These are phyloP conservation scores for Lordiphosa fenestrarum DNA, from an alignment of 2,888 invertebrate species.

Conservation along the genomic window DNA sequence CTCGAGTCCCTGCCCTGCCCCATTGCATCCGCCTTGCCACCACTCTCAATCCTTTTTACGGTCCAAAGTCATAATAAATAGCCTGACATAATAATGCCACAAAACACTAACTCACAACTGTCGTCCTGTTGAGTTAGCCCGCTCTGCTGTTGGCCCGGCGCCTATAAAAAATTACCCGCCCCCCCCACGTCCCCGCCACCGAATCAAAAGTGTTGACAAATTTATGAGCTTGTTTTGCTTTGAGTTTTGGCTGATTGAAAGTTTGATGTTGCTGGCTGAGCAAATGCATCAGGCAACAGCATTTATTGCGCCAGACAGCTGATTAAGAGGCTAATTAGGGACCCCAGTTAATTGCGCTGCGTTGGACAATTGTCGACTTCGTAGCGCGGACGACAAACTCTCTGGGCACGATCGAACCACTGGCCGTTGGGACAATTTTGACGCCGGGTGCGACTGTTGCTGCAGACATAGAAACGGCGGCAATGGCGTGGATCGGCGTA, in stretches of 20 bases:
- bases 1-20: too few relatives aligned
- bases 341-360: slow-evolving; percentile 31
- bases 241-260: slow-evolving; percentile 59
- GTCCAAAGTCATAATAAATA: slow-evolving; percentile 42
- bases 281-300: background rate
- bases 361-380: slow-evolving; percentile 40
- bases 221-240: slow-evolving; percentile 66
- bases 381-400: slow-evolving; percentile 21
- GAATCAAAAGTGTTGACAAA: slow-evolving; percentile 65
- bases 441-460: slow-evolving; percentile 22
- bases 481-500: slow-evolving; percentile 40
- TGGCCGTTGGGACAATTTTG: slow-evolving; percentile 32
- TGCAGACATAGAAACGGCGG: slow-evolving; percentile 42
- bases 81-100: slow-evolving; percentile 42
- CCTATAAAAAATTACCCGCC: slow-evolving; percentile 40
- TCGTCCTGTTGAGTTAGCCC: slow-evolving; percentile 40
- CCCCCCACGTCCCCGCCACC: background rate
- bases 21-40: too few relatives aligned
- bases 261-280: slow-evolving; percentile 28
- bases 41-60: too few relatives aligned
- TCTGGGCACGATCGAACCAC: slow-evolving; percentile 43
- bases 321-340: background rate
- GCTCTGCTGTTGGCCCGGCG: slow-evolving; percentile 42
- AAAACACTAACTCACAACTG: slow-evolving; percentile 58
- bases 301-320: slow-evolving; percentile 18